Evolutionary conservation across 2,888 invertebrate genomes (phyloP).

Genomic region (Tinea trinotella): DNA sequence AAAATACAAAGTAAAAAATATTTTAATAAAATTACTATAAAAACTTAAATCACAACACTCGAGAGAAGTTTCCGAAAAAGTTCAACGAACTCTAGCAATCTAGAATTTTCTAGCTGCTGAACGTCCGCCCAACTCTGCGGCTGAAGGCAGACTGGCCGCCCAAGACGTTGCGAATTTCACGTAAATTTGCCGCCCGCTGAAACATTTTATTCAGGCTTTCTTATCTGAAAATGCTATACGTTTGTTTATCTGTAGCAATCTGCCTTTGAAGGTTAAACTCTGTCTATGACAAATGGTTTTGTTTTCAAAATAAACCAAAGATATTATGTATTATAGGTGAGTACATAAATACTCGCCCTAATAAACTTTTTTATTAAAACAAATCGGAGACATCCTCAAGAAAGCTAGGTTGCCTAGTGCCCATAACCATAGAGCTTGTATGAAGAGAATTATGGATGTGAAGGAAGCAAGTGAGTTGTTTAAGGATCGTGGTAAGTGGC

Average conservation of each 20-base stretch:
- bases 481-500: too few relatives aligned
- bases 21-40: neutral
- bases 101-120: slow-evolving; percentile 24
- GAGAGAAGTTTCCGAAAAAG: neutral
- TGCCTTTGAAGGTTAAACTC: neutral
- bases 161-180: slow-evolving; percentile 29
- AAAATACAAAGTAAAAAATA: neutral
- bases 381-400: too few relatives aligned
- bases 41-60: slow-evolving; percentile 26
- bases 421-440: too few relatives aligned
- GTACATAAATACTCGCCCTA: too few relatives aligned
- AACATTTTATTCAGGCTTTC: slow-evolving; percentile 41
- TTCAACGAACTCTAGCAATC: neutral
- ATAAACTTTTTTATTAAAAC: too few relatives aligned
- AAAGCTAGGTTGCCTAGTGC: too few relatives aligned
- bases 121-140: slow-evolving; percentile 41
- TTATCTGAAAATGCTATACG: neutral
- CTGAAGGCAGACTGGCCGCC: slow-evolving; percentile 48
- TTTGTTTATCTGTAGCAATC: neutral
- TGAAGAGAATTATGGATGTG: too few relatives aligned
- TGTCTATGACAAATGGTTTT: neutral
- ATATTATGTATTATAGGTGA: too few relatives aligned
- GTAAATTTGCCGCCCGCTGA: slow-evolving; percentile 35
- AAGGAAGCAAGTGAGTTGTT: too few relatives aligned
- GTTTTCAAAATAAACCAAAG: neutral